phyloP scores from a whole-genome alignment of 2,797 vertebrate genomes.

The Phataginus tetradactyla region DNA sequence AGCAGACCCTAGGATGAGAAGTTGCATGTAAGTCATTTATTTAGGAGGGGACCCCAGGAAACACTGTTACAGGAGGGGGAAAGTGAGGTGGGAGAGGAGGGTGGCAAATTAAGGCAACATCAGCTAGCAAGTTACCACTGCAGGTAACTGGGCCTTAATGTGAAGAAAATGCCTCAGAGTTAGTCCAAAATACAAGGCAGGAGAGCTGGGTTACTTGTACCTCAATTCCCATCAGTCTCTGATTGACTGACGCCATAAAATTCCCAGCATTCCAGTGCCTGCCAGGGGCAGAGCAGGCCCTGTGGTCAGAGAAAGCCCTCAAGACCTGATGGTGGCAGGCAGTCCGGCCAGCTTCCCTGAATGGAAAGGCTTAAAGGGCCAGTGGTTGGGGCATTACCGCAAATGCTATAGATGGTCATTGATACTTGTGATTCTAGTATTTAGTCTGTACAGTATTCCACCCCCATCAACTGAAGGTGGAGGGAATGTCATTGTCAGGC shows the following conservation, averaged over 20 bases:
- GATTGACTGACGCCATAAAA: neutral
- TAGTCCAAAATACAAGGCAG: neutral
- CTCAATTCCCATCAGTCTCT: neutral
- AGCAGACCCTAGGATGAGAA: neutral
- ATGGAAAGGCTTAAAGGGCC: neutral
- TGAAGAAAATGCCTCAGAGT: neutral
- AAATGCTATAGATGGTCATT: too few species aligned
- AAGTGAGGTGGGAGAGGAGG: neutral
- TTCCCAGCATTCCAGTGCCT: neutral
- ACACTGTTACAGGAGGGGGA: neutral
- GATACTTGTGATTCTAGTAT: neutral
- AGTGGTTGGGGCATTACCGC: neutral
- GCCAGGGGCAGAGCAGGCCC: neutral
- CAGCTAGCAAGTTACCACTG: neutral
- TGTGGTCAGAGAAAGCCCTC: neutral
- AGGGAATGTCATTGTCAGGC: neutral
- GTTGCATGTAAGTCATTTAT: neutral
- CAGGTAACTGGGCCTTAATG: neutral
- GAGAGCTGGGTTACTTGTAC: neutral
- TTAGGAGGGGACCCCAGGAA: neutral
- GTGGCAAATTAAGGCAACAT: neutral
- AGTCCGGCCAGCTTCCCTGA: neutral
- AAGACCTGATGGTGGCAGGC: neutral
- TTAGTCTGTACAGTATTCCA: neutral
- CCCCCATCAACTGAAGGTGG: neutral